These are phyloP conservation scores for Eremophila alpestris DNA, from an alignment of 2,797 vertebrate species.

Conservation along the genomic window DNA sequence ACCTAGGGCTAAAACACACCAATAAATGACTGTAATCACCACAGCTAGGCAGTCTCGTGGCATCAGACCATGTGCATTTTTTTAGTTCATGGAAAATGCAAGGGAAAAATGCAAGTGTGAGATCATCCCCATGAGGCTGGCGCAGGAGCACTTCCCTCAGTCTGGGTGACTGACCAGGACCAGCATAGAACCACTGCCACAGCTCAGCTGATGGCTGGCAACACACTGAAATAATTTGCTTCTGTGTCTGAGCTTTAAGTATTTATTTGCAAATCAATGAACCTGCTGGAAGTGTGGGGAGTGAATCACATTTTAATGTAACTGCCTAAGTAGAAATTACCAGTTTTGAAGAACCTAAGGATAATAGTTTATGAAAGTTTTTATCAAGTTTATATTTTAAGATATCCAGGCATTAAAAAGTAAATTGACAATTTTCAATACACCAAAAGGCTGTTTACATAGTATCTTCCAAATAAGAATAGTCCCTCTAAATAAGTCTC, in stretches of 20 bases:
- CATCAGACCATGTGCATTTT: background rate
- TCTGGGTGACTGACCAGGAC: background rate
- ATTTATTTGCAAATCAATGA: background rate
- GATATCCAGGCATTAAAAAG: background rate
- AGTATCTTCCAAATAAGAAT: background rate
- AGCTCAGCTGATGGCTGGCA: background rate
- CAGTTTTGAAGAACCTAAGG: background rate
- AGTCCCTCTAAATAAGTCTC: background rate
- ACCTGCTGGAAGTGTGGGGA: background rate
- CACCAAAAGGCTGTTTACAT: background rate
- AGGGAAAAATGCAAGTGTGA: background rate
- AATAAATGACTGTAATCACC: conserved; percentile 14
- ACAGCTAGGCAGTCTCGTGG: background rate
- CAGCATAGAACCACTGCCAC: background rate
- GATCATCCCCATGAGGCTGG: background rate
- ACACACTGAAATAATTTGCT: background rate
- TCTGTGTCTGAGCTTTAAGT: background rate
- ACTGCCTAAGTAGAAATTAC: fast-evolving
- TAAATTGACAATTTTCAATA: background rate
- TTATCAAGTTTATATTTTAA: background rate
- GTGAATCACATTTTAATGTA: background rate
- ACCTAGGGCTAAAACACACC: conserved; percentile 23
- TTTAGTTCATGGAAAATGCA: background rate
- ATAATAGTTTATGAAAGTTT: background rate
- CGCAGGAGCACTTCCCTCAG: background rate